phyloP scores from a whole-genome alignment of 2,888 invertebrate species.

The Agriopis marginaria region DNA sequence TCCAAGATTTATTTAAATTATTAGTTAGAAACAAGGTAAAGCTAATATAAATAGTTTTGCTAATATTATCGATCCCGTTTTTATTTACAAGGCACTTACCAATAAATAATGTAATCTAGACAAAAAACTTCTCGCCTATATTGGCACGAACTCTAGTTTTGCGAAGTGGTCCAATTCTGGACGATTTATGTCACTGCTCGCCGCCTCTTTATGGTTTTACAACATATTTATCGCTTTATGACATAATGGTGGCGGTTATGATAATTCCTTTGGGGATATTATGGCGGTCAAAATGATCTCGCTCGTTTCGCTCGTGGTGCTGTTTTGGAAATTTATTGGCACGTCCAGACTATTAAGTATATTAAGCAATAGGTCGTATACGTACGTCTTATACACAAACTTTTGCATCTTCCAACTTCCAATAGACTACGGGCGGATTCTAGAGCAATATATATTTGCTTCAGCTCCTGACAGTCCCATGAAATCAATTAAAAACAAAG shows the following conservation, averaged over 20 bases:
- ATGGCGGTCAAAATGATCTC: constrained; percentile 52
- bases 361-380: not conserved
- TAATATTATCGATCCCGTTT: not conserved
- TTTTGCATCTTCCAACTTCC: not conserved
- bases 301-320: constrained; percentile 36
- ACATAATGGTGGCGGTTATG: constrained; percentile 71
- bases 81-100: not conserved
- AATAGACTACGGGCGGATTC: no score
- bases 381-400: no score
- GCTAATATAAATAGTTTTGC: not conserved
- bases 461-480: no score
- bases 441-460: no score
- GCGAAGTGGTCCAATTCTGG: constrained; percentile 76
- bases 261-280: constrained; percentile 61
- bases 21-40: no score
- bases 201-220: constrained; percentile 83
- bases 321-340: constrained; percentile 23
- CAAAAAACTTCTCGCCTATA: constrained; percentile 51
- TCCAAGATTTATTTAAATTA: no score
- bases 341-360: constrained; percentile 6
- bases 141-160: constrained; percentile 60
- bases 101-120: constrained; percentile 11
- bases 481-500: no score
- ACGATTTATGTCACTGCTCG: constrained; percentile 76
- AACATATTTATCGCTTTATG: constrained; percentile 84